phyloP scores from a whole-genome alignment of 2,888 invertebrate genomes.

The Anarsia innoxiella region DNA sequence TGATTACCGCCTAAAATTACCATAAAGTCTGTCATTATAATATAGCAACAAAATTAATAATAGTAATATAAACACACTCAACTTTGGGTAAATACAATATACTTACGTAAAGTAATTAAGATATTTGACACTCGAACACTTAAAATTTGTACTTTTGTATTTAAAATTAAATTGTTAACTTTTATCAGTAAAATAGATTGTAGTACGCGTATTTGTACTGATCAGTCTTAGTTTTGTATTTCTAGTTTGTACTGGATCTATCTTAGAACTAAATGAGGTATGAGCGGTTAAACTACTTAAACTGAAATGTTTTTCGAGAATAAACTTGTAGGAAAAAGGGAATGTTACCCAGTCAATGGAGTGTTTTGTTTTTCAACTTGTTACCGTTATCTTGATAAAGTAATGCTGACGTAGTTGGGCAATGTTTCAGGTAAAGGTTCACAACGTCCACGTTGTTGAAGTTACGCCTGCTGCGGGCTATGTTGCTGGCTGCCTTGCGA shows the following conservation, averaged over 20 bases:
- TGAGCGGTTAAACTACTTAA: too few species aligned
- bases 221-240: slow-evolving; percentile 63
- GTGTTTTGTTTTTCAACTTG: too few species aligned
- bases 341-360: too few species aligned
- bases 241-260: slow-evolving; percentile 31
- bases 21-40: slow-evolving; percentile 60
- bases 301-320: too few species aligned
- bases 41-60: slow-evolving; percentile 67
- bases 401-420: too few species aligned
- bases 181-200: slow-evolving; percentile 55
- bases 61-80: slow-evolving; percentile 66
- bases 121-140: slow-evolving; percentile 70
- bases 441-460: slow-evolving; percentile 3
- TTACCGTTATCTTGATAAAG: too few species aligned
- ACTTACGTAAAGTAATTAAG: slow-evolving; percentile 59
- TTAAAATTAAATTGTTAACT: slow-evolving; percentile 48
- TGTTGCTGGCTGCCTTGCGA: slow-evolving; percentile 51
- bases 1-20: slow-evolving; percentile 38
- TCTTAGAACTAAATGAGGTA: slow-evolving; percentile 28
- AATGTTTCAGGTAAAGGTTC: too few species aligned
- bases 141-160: slow-evolving; percentile 69
- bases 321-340: too few species aligned
- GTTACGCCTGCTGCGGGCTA: slow-evolving; percentile 48
- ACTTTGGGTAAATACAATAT: slow-evolving; percentile 68
- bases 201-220: slow-evolving; percentile 62